Evolutionary conservation across 2,113 vertebrate species (phyloP).

Genomic region (Rhea americana): DNA sequence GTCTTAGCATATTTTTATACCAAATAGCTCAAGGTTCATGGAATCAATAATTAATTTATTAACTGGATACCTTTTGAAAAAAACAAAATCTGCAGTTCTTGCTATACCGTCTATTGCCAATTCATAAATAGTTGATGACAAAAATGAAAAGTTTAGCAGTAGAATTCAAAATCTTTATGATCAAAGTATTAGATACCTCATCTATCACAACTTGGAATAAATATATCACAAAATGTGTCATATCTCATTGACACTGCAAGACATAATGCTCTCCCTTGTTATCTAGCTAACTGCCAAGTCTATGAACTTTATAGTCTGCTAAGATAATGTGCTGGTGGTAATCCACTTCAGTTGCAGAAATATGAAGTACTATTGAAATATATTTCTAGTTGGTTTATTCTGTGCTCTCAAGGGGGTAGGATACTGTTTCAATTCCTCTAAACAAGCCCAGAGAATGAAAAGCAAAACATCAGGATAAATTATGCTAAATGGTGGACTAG

Average conservation of each 20-base stretch:
- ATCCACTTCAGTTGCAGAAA: conserved; percentile 65
- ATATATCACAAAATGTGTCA: conserved; percentile 45
- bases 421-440: conserved; percentile 60
- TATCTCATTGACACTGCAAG: conserved; percentile 56
- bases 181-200: conserved; percentile 45
- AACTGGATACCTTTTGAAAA: conserved; percentile 44
- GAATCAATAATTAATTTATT: conserved; percentile 72
- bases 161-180: conserved; percentile 46
- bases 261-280: conserved; percentile 49
- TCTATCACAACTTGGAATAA: conserved; percentile 58
- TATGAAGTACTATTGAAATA: conserved; percentile 63
- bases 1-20: conserved; percentile 33
- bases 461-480: conserved; percentile 65
- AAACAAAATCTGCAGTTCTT: conserved; percentile 55
- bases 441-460: conserved; percentile 55
- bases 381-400: conserved; percentile 66
- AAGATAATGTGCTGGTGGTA: conserved; percentile 53
- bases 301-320: conserved; percentile 59
- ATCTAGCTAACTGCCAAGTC: conserved; percentile 52
- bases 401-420: conserved; percentile 40
- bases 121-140: conserved; percentile 50
- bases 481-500: conserved; percentile 66
- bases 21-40: conserved; percentile 20
- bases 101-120: conserved; percentile 12
- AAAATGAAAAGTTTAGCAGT: conserved; percentile 46